A percentile compares a stretch with the other conserved stretches of the same genome.
Evolutionary conservation across 1,140 invertebrate species (phyloP).

Genomic region (Drosophila funebris): DNA sequence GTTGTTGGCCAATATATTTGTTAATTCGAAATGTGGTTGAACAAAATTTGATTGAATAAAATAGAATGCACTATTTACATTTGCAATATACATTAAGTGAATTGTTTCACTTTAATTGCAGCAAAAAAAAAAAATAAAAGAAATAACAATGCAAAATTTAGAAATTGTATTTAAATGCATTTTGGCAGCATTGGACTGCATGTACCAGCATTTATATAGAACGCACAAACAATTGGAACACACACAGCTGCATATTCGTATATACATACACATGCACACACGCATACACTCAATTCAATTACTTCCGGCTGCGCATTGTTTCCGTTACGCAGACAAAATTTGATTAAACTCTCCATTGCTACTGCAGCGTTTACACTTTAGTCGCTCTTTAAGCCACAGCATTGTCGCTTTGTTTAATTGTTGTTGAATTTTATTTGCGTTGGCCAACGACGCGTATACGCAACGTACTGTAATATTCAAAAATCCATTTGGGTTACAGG

Average conservation of each 20-base stretch:
- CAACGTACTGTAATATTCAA: slow-evolving; percentile 76
- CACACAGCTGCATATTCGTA: slow-evolving; percentile 6
- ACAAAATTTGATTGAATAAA: no score
- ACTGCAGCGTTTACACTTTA: neutral
- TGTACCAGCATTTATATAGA: slow-evolving; percentile 53
- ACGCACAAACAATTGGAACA: neutral
- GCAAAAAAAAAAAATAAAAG: no score
- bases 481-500: slow-evolving; percentile 63
- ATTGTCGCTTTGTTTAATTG: slow-evolving; percentile 51
- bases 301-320: slow-evolving; percentile 70
- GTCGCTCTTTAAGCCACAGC: slow-evolving; percentile 16
- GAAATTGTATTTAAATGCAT: no score
- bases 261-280: slow-evolving; percentile 29
- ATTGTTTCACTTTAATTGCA: no score
- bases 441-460: slow-evolving; percentile 70
- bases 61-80: no score
- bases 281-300: slow-evolving; percentile 65
- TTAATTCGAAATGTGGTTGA: no score
- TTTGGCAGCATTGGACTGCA: neutral
- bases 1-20: no score
- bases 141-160: no score
- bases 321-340: slow-evolving; percentile 53
- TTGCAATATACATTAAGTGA: no score
- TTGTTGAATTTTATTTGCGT: slow-evolving; percentile 77
- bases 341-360: neutral